phyloP scores from a whole-genome alignment of 23 tunicate species.

The Styela clava region DNA sequence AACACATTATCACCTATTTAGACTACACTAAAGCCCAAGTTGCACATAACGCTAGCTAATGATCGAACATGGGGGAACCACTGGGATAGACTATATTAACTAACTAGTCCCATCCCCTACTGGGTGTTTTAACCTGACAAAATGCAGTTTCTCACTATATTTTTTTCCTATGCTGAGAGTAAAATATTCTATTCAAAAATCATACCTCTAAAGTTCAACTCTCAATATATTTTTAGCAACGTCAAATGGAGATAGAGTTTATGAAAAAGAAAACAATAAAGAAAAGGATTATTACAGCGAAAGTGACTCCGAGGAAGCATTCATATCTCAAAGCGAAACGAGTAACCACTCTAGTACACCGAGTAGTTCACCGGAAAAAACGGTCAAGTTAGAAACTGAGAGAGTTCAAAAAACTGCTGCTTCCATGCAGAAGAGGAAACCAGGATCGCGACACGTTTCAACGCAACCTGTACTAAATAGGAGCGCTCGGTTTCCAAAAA shows the following conservation, averaged over 20 bases:
- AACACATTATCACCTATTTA: no score
- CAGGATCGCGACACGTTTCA: slow-evolving; percentile 4
- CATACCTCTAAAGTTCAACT: no score
- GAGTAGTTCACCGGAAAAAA: slow-evolving; percentile 35
- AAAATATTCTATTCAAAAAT: no score
- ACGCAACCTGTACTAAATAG: slow-evolving; percentile 17
- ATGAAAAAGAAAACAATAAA: neutral
- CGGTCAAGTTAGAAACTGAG: neutral
- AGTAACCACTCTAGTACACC: slow-evolving; percentile 8
- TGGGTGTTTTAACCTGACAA: no score
- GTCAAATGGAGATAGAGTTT: neutral
- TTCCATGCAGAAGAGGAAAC: neutral
- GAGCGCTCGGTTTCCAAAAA: slow-evolving; percentile 23
- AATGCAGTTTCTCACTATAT: no score
- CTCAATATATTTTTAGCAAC: no score
- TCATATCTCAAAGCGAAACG: neutral
- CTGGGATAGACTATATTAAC: no score
- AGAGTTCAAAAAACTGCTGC: neutral
- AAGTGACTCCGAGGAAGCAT: slow-evolving; percentile 49
- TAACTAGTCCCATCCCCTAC: no score
- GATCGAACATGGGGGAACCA: no score
- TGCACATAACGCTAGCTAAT: no score
- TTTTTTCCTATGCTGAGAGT: no score
- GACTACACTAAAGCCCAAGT: no score
- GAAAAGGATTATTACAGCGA: slow-evolving; percentile 68